Evolutionary conservation across 1,140 invertebrate genomes (phyloP).

Genomic region (Grapholita molesta): DNA sequence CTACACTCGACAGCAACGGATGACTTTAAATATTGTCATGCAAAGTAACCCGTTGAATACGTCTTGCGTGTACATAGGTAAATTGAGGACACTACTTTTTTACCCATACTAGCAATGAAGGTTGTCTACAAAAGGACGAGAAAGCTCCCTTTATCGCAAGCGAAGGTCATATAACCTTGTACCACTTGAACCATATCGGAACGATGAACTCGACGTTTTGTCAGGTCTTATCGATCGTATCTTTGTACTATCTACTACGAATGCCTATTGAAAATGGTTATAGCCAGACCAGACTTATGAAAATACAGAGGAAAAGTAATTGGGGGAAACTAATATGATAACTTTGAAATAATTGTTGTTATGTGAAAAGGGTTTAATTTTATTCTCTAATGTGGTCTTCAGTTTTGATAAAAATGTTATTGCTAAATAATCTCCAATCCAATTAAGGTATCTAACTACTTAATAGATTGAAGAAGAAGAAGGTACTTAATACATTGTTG

Average conservation of each 20-base stretch:
- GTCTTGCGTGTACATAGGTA: no score
- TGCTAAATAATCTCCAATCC: not conserved
- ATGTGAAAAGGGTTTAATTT: no score
- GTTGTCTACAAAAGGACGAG: not conserved
- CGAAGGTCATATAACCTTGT: slow-evolving; percentile 42
- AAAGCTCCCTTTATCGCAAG: slow-evolving; percentile 3
- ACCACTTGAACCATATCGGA: slow-evolving; percentile 35
- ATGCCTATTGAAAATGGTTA: not conserved
- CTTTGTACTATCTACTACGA: not conserved
- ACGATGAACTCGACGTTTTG: slow-evolving; percentile 30
- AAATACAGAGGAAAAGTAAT: not conserved
- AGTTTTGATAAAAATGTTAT: not conserved
- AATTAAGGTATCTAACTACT: no score
- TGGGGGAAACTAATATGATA: not conserved
- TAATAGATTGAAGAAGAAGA: no score
- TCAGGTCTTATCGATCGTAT: slow-evolving; percentile 3
- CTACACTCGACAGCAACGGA: no score
- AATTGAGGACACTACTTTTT: not conserved
- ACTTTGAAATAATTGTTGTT: no score
- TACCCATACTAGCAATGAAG: not conserved
- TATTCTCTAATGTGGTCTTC: no score
- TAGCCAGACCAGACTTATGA: not conserved
- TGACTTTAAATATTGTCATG: no score
- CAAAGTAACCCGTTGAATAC: no score
- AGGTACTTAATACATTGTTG: no score